A percentile compares a stretch with the other conserved stretches of the same genome.
phyloP scores from a whole-genome alignment of 2,797 vertebrate species.

The Pempheris klunzingeri region DNA sequence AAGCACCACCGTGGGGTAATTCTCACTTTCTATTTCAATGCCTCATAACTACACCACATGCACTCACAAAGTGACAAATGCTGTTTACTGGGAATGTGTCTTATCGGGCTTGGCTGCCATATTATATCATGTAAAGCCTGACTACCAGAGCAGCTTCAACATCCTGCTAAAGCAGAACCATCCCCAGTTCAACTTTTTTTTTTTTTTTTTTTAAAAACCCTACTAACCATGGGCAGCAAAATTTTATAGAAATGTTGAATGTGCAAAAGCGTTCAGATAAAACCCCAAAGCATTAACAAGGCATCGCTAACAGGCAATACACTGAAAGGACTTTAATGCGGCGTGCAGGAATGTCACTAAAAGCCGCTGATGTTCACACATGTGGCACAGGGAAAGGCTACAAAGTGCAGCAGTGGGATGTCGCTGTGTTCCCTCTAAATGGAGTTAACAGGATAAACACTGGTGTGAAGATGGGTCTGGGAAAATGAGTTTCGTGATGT shows the following conservation, averaged over 20 bases:
- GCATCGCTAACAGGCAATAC: constrained; percentile 19
- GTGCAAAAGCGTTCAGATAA: background rate
- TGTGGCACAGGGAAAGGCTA: constrained; percentile 17
- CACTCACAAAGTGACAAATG: constrained; percentile 63
- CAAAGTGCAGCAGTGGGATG: constrained; percentile 28
- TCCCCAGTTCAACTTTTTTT: background rate
- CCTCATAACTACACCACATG: constrained; percentile 52
- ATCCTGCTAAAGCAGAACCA: background rate
- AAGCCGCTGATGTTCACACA: constrained; percentile 48
- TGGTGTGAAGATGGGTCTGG: constrained; percentile 57
- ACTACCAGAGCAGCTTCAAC: constrained; percentile 10
- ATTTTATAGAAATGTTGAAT: background rate
- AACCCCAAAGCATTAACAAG: constrained; percentile 26
- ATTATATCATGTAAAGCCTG: constrained; percentile 32
- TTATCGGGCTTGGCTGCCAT: constrained; percentile 35
- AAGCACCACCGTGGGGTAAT: constrained; percentile 59
- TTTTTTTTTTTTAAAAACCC: background rate
- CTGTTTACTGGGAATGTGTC: constrained; percentile 57
- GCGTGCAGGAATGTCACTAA: constrained; percentile 29
- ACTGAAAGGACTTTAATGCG: constrained; percentile 32
- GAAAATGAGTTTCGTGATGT: constrained; percentile 68
- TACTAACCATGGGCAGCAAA: background rate
- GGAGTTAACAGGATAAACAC: constrained; percentile 68
- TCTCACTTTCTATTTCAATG: constrained; percentile 68
- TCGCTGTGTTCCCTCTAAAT: constrained; percentile 45